These are phyloP conservation scores for Dolichoris vasculosae DNA, from an alignment of 1,140 invertebrate genomes.

Conservation along the genomic window DNA sequence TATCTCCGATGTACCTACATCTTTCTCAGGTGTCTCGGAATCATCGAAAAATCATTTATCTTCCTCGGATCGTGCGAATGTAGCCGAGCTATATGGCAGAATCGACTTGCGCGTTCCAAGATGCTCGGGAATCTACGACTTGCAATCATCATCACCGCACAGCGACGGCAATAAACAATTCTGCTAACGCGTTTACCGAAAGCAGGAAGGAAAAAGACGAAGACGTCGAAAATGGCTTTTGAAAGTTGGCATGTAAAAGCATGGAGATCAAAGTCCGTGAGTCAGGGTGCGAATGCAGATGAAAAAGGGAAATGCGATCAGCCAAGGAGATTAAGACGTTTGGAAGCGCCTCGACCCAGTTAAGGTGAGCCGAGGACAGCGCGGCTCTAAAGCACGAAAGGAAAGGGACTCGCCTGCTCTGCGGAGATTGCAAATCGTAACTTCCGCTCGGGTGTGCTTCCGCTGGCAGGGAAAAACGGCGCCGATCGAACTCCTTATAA, in stretches of 20 bases:
- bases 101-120: not conserved
- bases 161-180: constrained; percentile 36
- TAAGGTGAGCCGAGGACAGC: constrained; percentile 20
- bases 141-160: not conserved
- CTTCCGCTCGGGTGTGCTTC: constrained; percentile 53
- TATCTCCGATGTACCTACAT: not conserved
- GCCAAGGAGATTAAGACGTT: constrained; percentile 44
- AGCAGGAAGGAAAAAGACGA: not conserved
- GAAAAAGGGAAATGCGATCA: constrained; percentile 50
- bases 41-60: constrained; percentile 43
- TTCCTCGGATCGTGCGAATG: not conserved
- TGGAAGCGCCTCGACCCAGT: constrained; percentile 44
- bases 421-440: constrained; percentile 63
- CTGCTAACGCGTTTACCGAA: not conserved
- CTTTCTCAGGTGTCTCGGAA: not conserved
- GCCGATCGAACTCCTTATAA: constrained; percentile 41
- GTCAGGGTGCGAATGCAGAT: constrained; percentile 42
- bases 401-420: not conserved
- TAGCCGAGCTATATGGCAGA: not conserved
- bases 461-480: constrained; percentile 55
- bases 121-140: not conserved
- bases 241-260: constrained; percentile 10
- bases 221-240: constrained; percentile 28
- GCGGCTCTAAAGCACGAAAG: not conserved
- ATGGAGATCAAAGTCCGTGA: not conserved